Conservation (phyloP, 2,113 vertebrate genomes). For the Seriola quinqueradiata region DNA sequence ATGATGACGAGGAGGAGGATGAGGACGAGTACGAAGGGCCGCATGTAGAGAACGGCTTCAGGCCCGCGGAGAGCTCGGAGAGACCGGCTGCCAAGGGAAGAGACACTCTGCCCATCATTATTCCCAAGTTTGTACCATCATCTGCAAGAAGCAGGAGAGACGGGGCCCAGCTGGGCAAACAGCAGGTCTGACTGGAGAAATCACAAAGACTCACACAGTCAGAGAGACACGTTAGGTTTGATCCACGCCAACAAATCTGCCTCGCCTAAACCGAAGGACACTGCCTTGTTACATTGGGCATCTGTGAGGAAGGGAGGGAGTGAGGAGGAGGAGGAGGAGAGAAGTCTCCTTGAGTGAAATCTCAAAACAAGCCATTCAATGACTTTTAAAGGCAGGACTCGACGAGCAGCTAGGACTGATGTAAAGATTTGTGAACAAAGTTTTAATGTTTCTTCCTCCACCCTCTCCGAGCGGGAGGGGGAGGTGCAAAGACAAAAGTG, state of each 20-base stretch:
- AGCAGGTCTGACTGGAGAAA: slow-evolving; percentile 75
- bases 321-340: slow-evolving; percentile 2
- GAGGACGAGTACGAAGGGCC: slow-evolving; percentile 82
- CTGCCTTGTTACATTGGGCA: slow-evolving; percentile 8
- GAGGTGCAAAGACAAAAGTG: slow-evolving; percentile 49
- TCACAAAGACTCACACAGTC: slow-evolving; percentile 17
- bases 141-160: slow-evolving; percentile 71
- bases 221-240: slow-evolving; percentile 45
- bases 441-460: slow-evolving; percentile 42
- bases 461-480: slow-evolving; percentile 1
- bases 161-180: slow-evolving; percentile 75
- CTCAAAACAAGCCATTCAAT: slow-evolving; percentile 77
- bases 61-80: slow-evolving; percentile 80
- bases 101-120: slow-evolving; percentile 83
- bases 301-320: slow-evolving; percentile 5
- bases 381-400: slow-evolving; percentile 57
- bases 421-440: slow-evolving; percentile 62
- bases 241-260: slow-evolving; percentile 77
- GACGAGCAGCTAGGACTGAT: slow-evolving; percentile 68
- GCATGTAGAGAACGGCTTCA: slow-evolving; percentile 87
- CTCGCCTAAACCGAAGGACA: slow-evolving; percentile 66
- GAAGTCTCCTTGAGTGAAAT: slow-evolving; percentile 28
- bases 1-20: slow-evolving; percentile 89
- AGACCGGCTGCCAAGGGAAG: slow-evolving; percentile 86
- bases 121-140: slow-evolving; percentile 82